A percentile compares a stretch with the other conserved stretches of the same genome.
These are phyloP conservation scores for Micrastur ruficollis DNA, from an alignment of 2,797 vertebrate species.

Conservation along the genomic window DNA sequence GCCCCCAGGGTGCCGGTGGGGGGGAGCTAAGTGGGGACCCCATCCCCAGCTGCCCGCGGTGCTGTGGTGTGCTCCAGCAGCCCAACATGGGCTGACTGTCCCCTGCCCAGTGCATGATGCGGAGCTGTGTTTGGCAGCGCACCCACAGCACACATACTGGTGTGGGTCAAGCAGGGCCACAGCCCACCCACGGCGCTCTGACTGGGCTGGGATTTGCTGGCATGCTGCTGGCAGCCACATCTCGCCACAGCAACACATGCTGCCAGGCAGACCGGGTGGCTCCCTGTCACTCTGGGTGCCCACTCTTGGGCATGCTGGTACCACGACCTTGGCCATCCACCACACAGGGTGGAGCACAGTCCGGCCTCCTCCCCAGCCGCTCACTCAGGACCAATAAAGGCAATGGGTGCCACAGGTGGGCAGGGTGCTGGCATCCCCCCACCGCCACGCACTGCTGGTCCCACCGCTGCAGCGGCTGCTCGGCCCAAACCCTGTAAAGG, in stretches of 20 bases:
- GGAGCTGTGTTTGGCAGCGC: not conserved
- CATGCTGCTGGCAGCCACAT: not conserved
- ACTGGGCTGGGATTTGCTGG: not conserved
- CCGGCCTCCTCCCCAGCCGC: not conserved
- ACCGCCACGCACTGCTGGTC: accelerated
- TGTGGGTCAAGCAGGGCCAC: not conserved
- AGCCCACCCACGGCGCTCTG: not conserved
- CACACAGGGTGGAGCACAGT: not conserved
- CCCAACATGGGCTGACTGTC: not conserved
- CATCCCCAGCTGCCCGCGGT: accelerated
- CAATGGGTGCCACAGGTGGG: accelerated
- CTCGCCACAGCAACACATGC: not conserved
- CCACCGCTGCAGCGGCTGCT: accelerated
- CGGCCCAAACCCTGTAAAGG: not conserved
- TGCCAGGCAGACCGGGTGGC: not conserved
- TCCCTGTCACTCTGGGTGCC: accelerated
- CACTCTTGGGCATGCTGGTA: not conserved
- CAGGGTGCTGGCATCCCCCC: not conserved
- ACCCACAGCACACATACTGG: not conserved
- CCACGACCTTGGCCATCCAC: not conserved
- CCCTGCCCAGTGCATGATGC: not conserved
- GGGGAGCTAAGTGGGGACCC: not conserved
- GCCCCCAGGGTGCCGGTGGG: accelerated
- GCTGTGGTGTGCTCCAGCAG: not conserved
- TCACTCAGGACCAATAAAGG: not conserved